Percentiles rank a stretch among this genome's conserved stretches.
Conservation (phyloP, 2,888 invertebrate species). For the Drosophila antonietae region DNA sequence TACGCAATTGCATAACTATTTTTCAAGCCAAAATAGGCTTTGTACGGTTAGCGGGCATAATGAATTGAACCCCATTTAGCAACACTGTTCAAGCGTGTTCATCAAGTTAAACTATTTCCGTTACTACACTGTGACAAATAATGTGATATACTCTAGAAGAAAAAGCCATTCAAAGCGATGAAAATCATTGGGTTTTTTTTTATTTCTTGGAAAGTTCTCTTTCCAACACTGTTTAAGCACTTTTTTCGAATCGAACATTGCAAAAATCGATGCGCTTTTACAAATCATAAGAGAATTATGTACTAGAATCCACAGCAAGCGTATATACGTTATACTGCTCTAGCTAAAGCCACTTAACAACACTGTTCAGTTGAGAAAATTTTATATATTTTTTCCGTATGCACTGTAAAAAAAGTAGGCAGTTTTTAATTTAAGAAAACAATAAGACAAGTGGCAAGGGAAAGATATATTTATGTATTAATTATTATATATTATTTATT, state of each 20-base stretch:
- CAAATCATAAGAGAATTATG: neutral
- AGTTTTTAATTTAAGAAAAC: neutral
- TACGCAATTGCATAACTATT: slow-evolving; percentile 1
- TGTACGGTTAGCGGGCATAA: slow-evolving; percentile 16
- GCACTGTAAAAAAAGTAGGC: neutral
- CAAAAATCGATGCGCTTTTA: neutral
- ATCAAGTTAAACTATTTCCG: slow-evolving; percentile 1
- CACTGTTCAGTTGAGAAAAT: neutral
- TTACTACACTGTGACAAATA: slow-evolving; percentile 7
- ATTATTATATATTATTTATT: no score
- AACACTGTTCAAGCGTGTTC: slow-evolving; percentile 10
- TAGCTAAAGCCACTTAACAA: neutral
- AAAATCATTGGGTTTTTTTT: neutral
- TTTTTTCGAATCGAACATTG: neutral
- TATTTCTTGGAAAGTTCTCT: neutral
- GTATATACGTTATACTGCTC: neutral
- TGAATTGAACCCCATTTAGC: slow-evolving; percentile 27
- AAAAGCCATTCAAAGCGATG: rapidly evolving
- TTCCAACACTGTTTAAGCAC: neutral
- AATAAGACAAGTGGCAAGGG: neutral
- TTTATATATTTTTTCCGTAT: neutral
- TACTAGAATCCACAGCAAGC: neutral
- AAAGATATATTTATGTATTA: neutral
- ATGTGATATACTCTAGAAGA: neutral
- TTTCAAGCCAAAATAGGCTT: neutral